phyloP scores from a whole-genome alignment of 1,140 invertebrate species.

The Saxidomus purpurata region DNA sequence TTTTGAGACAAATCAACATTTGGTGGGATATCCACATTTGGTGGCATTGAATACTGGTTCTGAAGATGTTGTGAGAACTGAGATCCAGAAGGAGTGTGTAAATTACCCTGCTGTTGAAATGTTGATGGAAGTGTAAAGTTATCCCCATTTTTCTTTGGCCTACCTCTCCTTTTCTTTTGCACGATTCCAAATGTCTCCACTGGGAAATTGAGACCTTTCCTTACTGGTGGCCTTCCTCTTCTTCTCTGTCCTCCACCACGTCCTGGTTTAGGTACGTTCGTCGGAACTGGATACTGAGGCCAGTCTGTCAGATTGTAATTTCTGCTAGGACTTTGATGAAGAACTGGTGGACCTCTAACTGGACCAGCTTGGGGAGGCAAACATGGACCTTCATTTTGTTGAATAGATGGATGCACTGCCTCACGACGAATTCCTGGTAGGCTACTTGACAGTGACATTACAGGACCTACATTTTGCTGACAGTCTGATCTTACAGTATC shows the following conservation, averaged over 20 bases:
- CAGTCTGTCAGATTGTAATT: conserved; percentile 31
- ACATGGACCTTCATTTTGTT: background rate
- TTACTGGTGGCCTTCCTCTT: conserved; percentile 44
- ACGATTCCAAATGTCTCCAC: conserved; percentile 36
- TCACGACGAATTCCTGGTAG: background rate
- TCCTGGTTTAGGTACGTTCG: background rate
- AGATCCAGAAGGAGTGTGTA: background rate
- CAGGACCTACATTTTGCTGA: background rate
- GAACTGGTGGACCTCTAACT: background rate
- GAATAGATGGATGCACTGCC: background rate
- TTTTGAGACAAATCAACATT: background rate
- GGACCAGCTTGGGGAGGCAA: background rate
- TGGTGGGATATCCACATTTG: background rate
- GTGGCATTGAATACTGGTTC: background rate
- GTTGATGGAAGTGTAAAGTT: background rate
- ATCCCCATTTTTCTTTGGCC: conserved; percentile 37
- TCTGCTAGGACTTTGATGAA: background rate
- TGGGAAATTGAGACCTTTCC: conserved; percentile 16
- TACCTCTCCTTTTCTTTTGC: conserved; percentile 39
- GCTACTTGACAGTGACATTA: background rate
- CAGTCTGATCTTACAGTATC: background rate
- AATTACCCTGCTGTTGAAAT: background rate
- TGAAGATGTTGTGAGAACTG: conserved; percentile 15
- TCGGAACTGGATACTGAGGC: conserved; percentile 21
- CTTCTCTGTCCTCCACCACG: conserved; percentile 11